These are phyloP conservation scores for Arizona elegans DNA, from an alignment of 2,113 vertebrate species.

Conservation along the genomic window DNA sequence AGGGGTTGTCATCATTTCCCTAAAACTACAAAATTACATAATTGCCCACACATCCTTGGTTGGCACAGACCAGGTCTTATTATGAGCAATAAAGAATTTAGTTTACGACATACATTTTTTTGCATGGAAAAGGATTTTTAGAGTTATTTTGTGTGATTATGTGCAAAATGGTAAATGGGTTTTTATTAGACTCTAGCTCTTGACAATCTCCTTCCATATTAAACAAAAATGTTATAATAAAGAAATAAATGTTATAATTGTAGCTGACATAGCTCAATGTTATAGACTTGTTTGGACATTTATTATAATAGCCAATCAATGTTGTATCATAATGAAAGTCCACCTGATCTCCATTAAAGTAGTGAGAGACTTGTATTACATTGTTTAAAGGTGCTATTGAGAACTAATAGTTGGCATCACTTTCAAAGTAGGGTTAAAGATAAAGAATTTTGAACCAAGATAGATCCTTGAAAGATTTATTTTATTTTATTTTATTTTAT, in stretches of 20 bases:
- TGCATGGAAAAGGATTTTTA: not conserved
- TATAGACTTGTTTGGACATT: not conserved
- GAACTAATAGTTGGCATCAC: not conserved
- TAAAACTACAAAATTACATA: not conserved
- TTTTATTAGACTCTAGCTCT: not conserved
- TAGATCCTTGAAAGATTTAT: not conserved
- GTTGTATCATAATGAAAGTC: not conserved
- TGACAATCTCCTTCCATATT: not conserved
- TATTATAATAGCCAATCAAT: not conserved
- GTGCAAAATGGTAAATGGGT: not conserved
- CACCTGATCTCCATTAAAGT: not conserved
- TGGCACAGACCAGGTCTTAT: not conserved
- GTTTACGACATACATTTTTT: not conserved
- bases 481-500: too few relatives aligned
- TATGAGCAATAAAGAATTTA: not conserved
- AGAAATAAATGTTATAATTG: not conserved
- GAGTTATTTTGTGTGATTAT: not conserved
- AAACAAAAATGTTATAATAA: not conserved
- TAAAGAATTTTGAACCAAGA: not conserved
- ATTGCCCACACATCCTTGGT: not conserved
- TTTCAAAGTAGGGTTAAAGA: not conserved
- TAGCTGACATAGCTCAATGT: not conserved
- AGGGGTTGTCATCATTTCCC: rapidly evolving
- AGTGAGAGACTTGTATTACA: not conserved
- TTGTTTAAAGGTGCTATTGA: not conserved